These are phyloP conservation scores for Leucophenga maculata DNA, from an alignment of 2,888 invertebrate species.

Conservation along the genomic window DNA sequence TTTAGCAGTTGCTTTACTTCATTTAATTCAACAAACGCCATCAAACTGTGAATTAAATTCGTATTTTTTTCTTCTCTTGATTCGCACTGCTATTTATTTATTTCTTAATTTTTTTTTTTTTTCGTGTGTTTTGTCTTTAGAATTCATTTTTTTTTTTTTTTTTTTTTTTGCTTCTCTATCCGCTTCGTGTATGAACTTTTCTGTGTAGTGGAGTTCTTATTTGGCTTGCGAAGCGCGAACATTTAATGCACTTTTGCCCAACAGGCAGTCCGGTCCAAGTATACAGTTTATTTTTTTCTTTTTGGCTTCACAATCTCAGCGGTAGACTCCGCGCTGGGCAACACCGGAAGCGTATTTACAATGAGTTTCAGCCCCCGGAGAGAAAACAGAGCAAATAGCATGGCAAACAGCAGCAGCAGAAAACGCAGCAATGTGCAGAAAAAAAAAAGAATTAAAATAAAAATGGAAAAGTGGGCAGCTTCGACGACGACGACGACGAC, in stretches of 20 bases:
- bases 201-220: background rate
- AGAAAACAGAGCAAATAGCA: constrained; percentile 41
- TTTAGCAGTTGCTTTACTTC: background rate
- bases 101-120: background rate
- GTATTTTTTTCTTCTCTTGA: constrained; percentile 13
- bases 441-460: background rate
- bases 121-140: background rate
- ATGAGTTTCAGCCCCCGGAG: constrained; percentile 25
- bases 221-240: constrained; percentile 1
- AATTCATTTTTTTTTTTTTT: background rate
- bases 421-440: constrained; percentile 2
- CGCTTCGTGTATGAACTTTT: constrained; percentile 2
- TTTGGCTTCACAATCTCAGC: background rate
- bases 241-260: constrained; percentile 26
- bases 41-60: constrained; percentile 9
- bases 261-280: constrained; percentile 9
- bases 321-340: constrained; percentile 17
- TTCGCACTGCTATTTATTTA: background rate
- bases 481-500: no score
- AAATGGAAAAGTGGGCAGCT: constrained; percentile 1
- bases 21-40: background rate
- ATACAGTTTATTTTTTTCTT: no score
- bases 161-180: constrained; percentile 8
- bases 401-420: constrained; percentile 28
- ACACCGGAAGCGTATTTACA: constrained; percentile 24